phyloP scores from a whole-genome alignment of 1,140 invertebrate species.

The Aphelenchoides besseyi region DNA sequence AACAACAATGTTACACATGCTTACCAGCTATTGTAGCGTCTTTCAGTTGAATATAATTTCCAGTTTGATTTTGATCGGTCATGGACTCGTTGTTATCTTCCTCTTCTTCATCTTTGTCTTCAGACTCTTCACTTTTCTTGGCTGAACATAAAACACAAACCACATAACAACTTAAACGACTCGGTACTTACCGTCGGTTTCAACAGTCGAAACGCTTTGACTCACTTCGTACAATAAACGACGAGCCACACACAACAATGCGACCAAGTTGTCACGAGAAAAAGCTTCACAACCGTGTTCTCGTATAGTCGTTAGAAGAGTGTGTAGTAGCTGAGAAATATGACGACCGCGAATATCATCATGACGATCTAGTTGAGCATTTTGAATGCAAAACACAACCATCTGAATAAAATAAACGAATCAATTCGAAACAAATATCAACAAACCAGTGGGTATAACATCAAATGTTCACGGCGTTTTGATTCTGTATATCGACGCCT shows the following conservation, averaged over 20 bases:
- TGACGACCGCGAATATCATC: slow-evolving; percentile 43
- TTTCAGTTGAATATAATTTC: not conserved
- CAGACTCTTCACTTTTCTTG: not conserved
- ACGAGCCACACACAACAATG: slow-evolving; percentile 39
- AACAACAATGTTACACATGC: slow-evolving; percentile 1
- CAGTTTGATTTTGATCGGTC: not conserved
- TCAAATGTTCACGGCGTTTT: slow-evolving; percentile 35
- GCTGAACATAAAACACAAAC: slow-evolving; percentile 17
- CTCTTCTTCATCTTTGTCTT: not conserved
- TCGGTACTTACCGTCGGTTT: slow-evolving; percentile 31
- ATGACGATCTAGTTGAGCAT: slow-evolving; percentile 48
- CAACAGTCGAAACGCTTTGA: slow-evolving; percentile 37
- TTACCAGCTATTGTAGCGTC: not conserved
- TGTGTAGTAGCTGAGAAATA: slow-evolving; percentile 43
- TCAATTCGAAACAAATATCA: slow-evolving; percentile 23
- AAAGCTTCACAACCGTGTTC: slow-evolving; percentile 37
- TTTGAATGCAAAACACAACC: slow-evolving; percentile 52
- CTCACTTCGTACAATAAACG: slow-evolving; percentile 41
- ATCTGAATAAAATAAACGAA: slow-evolving; percentile 40
- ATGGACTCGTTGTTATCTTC: not conserved
- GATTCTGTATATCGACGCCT: slow-evolving; percentile 16
- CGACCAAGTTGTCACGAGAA: slow-evolving; percentile 39
- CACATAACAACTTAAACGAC: not conserved
- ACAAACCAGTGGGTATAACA: slow-evolving; percentile 43
- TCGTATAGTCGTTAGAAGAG: slow-evolving; percentile 30